Evolutionary conservation across 2,797 vertebrate species (phyloP).

Genomic region (Nyctalus aviator): DNA sequence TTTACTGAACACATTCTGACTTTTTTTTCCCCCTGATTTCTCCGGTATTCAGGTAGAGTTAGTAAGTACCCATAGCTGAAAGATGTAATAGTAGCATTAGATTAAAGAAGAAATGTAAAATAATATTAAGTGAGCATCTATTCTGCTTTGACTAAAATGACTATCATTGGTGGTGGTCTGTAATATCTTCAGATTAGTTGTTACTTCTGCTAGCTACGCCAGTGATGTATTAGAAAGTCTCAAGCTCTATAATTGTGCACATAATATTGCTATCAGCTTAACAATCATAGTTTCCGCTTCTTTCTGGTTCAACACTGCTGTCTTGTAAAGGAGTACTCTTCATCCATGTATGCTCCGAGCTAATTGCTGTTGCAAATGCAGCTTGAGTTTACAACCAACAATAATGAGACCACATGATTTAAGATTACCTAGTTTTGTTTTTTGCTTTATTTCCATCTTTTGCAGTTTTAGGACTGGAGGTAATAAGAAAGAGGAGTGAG

Average conservation of each 20-base stretch:
- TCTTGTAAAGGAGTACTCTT: not conserved
- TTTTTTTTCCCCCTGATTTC: slow-evolving; percentile 11
- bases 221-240: not conserved
- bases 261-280: not conserved
- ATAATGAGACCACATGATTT: not conserved
- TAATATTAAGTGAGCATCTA: not conserved
- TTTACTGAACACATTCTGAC: not conserved
- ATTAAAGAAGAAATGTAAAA: slow-evolving; percentile 25
- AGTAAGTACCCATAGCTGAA: not conserved
- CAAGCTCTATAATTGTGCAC: not conserved
- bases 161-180: not conserved
- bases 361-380: not conserved
- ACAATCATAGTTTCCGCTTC: not conserved
- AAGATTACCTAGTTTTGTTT: not conserved
- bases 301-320: not conserved
- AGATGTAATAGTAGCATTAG: not conserved
- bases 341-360: not conserved
- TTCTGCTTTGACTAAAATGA: not conserved
- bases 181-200: not conserved
- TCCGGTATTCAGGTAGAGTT: not conserved
- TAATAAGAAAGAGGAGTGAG: not conserved
- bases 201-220: not conserved
- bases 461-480: not conserved
- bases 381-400: not conserved
- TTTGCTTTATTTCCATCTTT: not conserved